Evolutionary conservation across 2,888 invertebrate species (phyloP).

Genomic region (Autographa pulchrina): DNA sequence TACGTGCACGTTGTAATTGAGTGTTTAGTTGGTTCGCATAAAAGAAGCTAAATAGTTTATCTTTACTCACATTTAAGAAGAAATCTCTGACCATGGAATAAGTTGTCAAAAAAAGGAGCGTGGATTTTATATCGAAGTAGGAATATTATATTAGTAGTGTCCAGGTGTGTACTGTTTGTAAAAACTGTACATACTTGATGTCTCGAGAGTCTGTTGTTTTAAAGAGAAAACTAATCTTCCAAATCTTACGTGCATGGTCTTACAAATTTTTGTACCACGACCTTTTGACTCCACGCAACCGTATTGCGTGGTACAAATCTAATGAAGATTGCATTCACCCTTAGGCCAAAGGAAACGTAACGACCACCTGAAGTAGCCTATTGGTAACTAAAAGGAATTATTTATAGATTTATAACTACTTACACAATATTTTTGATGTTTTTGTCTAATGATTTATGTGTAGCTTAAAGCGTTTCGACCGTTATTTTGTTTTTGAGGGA

Average conservation of each 20-base stretch:
- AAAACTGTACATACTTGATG: no score
- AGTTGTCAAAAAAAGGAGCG: no score
- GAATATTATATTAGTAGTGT: no score
- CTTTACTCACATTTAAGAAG: neutral
- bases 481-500: conserved; percentile 56
- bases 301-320: conserved; percentile 65
- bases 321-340: conserved; percentile 86
- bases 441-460: conserved; percentile 85
- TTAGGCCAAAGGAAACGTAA: conserved; percentile 76
- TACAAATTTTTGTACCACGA: conserved; percentile 24
- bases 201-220: no score
- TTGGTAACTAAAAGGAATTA: conserved; percentile 79
- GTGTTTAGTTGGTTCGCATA: neutral
- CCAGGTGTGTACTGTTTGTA: no score
- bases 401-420: conserved; percentile 85
- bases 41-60: neutral
- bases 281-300: conserved; percentile 39
- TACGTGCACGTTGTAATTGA: neutral
- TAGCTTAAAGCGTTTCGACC: conserved; percentile 75
- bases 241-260: conserved; percentile 23
- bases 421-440: conserved; percentile 78
- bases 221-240: conserved; percentile 12
- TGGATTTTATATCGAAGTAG: no score
- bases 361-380: conserved; percentile 87
- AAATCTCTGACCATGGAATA: no score